Evolutionary conservation across 2,888 invertebrate genomes (phyloP), one percentile per base, ranked within the genome.

Genomic region (Ormyrus nitidulus): DNA sequence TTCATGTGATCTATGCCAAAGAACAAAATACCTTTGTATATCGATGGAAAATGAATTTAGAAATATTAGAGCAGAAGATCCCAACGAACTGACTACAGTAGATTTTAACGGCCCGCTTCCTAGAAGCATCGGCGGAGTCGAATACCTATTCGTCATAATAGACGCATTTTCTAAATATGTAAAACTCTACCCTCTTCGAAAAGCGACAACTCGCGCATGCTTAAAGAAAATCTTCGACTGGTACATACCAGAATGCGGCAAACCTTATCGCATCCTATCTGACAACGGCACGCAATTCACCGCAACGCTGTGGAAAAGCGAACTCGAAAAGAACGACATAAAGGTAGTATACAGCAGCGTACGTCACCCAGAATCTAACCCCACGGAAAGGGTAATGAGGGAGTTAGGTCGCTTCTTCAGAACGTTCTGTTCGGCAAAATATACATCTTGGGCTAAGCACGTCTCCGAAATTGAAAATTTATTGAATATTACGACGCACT

Each of bases 371-470:
- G 10, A 64, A n/a, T 64, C 64, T 46, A 64, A 64, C 11, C 64
- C 64, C 6, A 64, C 46, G 6, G 46, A 64, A 46, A 5, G 64
- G 11, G 64, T 64, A 3, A 64, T 64, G 64, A 5, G 64, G 10
- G 64, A 64, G 10, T 48, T 64, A 11, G 82, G 83, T 1, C 13
- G 82, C 49, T 73, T 84, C 8, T 84, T 84, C 76, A 68, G 84
- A 34, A 83, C 82, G 0, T 65, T 81, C 5, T 83, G 82, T 10
- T 53, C 75, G 0, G 65, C 77, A 3, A 79, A 68, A 61, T 83
- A 84, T 58, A 82, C 83, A 0, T 70, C 74, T 19, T 84, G 83
- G 84, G 79, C 62, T 0, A 72, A 82, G 19, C 78, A 65, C 61
- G 44, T 83, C 0, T 34, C 56, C 6, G 13, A 59, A 0, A 80